Base-by-base conservation (phyloP, 2,888 invertebrate species). In the Brachyptera putata region DNA sequence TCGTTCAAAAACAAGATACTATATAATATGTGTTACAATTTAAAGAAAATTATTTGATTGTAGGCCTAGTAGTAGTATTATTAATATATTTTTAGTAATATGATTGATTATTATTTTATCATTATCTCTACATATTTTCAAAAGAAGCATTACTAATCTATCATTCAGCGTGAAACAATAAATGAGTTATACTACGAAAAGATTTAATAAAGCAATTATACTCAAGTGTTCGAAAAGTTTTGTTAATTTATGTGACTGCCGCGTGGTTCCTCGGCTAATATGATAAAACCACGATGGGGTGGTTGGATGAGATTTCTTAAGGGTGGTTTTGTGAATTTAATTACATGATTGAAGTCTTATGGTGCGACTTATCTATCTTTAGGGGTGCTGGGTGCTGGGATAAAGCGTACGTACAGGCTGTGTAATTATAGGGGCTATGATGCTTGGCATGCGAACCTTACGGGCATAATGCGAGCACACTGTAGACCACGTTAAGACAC, bases 281-380 rank as follows among this genome's bases (percentile, higher is more conserved):
- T 53, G 53, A 53, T 53, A 53, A 53, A 53, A 53, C 53, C 53
- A 36, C 53, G 53, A 36, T 36, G 53, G 53, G 26, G 30, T 18
- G 21, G 36, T 22, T 34, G 18, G 21, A 36, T 7, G 21, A 53
- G 53, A 36, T 53, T 53, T 53, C 53, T 53, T 53, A 53, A 36
- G 34, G 53, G 53, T 13, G 7, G 46, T 34, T 53, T 53, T 21
- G 53, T 16, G 53, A 53, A 53, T 53, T 53, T 53, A 53, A 53
- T 53, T 53, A 53, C 53, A 21, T 53, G 53, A 53, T 53, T 53
- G 53, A 53, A 53, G 53, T 53, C n/a, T n/a, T n/a, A n/a, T 36
- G 53, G 36, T 53, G 34, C 34, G 53, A 53, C 53, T 53, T 53
- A 53, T 53, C 53, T 53, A n/a, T n/a, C n/a, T n/a, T n/a, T n/a